Conservation (phyloP, 2,888 invertebrate genomes). For the Conistra vaccinii region DNA sequence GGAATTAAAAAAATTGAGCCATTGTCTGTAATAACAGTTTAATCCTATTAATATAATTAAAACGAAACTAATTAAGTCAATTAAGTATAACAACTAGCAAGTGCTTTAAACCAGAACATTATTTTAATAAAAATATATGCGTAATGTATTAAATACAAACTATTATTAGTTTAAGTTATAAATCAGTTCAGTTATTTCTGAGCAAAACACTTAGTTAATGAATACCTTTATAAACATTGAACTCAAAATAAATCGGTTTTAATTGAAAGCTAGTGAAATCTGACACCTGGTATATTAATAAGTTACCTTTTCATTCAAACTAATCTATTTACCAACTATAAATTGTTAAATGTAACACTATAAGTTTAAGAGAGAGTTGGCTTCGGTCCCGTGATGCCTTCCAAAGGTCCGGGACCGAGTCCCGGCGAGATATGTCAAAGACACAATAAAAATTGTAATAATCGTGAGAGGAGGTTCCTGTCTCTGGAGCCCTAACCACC, state of each 20-base stretch:
- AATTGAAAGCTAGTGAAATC: background rate
- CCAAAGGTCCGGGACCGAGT: too few species aligned
- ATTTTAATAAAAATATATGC: background rate
- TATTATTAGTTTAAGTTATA: too few species aligned
- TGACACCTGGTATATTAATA: background rate
- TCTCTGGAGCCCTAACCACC: too few species aligned
- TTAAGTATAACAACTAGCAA: background rate
- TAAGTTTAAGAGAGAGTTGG: too few species aligned
- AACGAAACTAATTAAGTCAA: background rate
- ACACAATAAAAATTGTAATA: too few species aligned
- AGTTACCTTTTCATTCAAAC: constrained; percentile 11
- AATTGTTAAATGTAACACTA: too few species aligned
- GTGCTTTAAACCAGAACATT: background rate
- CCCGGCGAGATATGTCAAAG: too few species aligned
- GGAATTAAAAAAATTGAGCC: background rate
- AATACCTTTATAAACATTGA: background rate
- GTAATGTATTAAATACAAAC: too few species aligned
- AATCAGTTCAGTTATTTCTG: background rate
- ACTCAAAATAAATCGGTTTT: background rate
- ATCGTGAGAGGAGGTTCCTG: too few species aligned
- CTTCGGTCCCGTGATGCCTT: too few species aligned
- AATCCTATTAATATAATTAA: background rate
- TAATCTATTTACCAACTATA: background rate
- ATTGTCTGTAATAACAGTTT: background rate
- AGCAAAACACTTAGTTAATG: background rate